phyloP scores from a whole-genome alignment of 1,140 invertebrate species.

The Myzus persicae region DNA sequence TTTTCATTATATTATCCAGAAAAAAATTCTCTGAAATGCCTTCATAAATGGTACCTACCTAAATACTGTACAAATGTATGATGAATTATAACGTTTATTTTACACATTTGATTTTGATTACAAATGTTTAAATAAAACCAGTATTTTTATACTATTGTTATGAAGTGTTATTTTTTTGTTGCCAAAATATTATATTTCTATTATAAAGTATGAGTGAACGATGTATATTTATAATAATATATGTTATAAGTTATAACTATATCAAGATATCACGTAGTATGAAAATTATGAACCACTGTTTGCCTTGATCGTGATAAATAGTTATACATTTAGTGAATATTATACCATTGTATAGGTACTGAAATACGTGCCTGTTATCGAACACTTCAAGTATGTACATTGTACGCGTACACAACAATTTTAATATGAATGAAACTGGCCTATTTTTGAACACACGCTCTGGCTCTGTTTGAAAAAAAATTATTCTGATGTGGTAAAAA shows the following conservation, averaged over 20 bases:
- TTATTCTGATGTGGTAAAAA: not conserved
- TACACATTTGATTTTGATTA: not conserved
- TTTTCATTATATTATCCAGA: not conserved
- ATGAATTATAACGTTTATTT: not conserved
- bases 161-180: not conserved
- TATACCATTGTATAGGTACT: not conserved
- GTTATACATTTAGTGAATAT: not conserved
- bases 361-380: not conserved
- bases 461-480: not conserved
- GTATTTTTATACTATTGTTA: slow-evolving; percentile 4
- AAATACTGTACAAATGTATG: not conserved
- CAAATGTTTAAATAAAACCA: not conserved
- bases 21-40: not conserved
- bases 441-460: not conserved
- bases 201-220: too few species aligned
- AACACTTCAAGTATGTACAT: not conserved
- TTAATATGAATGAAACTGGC: not conserved
- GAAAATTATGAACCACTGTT: not conserved
- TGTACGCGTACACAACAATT: not conserved
- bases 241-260: too few species aligned
- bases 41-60: not conserved
- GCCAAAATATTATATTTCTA: too few species aligned
- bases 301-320: not conserved
- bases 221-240: too few species aligned
- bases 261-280: not conserved